Evolutionary conservation across 2,797 vertebrate genomes (phyloP).

Genomic region (Lateolabrax maculatus): DNA sequence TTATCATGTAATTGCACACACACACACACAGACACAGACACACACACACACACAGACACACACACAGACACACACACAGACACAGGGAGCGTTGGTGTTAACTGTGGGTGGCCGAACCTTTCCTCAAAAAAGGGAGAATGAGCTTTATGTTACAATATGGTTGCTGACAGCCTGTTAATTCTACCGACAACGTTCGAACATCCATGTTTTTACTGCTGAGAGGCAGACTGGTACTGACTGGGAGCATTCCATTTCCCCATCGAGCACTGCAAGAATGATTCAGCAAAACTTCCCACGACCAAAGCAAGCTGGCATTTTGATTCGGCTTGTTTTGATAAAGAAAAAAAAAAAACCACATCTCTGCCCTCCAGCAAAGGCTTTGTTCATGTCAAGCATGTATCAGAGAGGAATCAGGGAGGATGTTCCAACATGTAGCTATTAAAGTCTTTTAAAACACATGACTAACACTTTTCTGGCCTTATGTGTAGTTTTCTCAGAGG

Average conservation of each 20-base stretch:
- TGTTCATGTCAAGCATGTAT: conserved; percentile 41
- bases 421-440: conserved; percentile 25
- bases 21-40: conserved; percentile 1
- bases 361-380: neutral
- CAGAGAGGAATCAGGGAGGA: conserved; percentile 53
- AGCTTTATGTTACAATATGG: neutral
- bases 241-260: conserved; percentile 5
- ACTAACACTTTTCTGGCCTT: conserved; percentile 2
- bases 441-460: conserved; percentile 1
- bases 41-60: conserved; percentile 12
- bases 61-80: neutral
- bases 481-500: neutral
- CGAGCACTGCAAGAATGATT: neutral
- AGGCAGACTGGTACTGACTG: neutral
- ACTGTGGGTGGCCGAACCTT: conserved; percentile 10
- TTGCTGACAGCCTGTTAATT: neutral
- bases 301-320: neutral
- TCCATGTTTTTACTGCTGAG: conserved; percentile 3
- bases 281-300: neutral
- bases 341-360: neutral
- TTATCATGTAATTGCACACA: conserved; percentile 4
- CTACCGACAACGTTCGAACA: neutral
- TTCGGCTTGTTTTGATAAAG: neutral
- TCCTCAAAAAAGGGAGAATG: conserved; percentile 9
- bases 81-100: neutral